These are phyloP conservation scores for Threskiornis aethiopicus DNA, from an alignment of 2,797 vertebrate genomes.

Conservation along the genomic window DNA sequence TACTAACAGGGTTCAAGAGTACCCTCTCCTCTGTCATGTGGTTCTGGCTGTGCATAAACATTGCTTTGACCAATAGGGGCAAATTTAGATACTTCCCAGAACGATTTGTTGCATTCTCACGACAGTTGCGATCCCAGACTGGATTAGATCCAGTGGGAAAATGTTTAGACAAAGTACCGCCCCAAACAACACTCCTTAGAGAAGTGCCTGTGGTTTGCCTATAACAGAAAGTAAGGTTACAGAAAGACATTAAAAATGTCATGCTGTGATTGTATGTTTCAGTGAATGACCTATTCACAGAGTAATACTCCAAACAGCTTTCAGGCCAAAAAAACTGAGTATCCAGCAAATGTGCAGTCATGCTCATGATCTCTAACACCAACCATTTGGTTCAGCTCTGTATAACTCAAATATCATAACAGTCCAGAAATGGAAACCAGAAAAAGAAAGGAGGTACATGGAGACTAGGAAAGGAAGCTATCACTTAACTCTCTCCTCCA, in stretches of 20 bases:
- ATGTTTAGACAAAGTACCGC: conserved; percentile 52
- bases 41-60: conserved; percentile 29
- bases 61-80: conserved; percentile 18
- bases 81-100: conserved; percentile 54
- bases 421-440: background rate
- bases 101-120: conserved; percentile 69
- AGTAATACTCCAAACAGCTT: background rate
- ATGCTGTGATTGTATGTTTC: background rate
- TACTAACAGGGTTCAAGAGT: conserved; percentile 37
- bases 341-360: background rate
- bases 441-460: background rate
- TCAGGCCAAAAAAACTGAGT: background rate
- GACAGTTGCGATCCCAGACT: conserved; percentile 64
- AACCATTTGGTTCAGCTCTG: background rate
- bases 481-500: background rate
- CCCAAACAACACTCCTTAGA: conserved; percentile 51
- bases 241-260: background rate
- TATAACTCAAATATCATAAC: background rate
- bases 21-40: conserved; percentile 38
- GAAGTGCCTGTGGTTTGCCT: conserved; percentile 40
- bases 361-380: background rate
- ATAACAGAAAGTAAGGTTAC: conserved; percentile 2
- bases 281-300: background rate
- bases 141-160: conserved; percentile 77
- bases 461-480: background rate